Base-by-base conservation (phyloP, 2,888 invertebrate species). In the Lordiphosa andalusiaca region DNA sequence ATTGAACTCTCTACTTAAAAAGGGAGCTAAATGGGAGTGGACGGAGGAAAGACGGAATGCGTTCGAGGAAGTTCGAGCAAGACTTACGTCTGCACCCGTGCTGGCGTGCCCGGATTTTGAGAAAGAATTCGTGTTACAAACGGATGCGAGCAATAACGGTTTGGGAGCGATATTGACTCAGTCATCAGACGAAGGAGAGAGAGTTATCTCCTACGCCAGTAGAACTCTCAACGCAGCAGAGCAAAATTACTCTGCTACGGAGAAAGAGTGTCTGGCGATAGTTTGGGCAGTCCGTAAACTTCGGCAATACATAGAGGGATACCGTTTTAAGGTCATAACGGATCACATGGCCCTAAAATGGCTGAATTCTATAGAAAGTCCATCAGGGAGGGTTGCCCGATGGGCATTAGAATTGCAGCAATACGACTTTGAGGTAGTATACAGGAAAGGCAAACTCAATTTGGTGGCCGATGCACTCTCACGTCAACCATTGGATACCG, bases 361-460 rank as follows among this genome's bases (percentile, higher is more conserved):
- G 41, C n/a, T 41, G 12, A 41, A 41, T 6, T 23, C n/a, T n/a
- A 41, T 41, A 3, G 41, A 41, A 2, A 25, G 23, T 6, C 41
- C 41, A 6, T 0, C 25, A 5, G 23, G 41, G 6, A 6, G 23
- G 6, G n/a, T 41, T 2, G 41, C 41, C 1, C 21, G 41, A 2
- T 41, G 41, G 23, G 41, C 12, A 6, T 21, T 41, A 12, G 41
- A 25, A n/a, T 12, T 41, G n/a, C 41, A 23, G 6, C 41, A 41
- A 10, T 41, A 41, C 6, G 41, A 41, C 4, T 19, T 1, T 19
- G 19, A 19, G 19, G 19, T 19, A 19, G 19, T 19, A 3, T 19
- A 19, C 19, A 23, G 23, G 4, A 23, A 23, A 6, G 23, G 23
- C 23, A 23, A 23, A 23, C 23, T 23, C 4, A 23, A 23, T 23